Evolutionary conservation across 2,888 invertebrate genomes (phyloP).

Genomic region (Drosophila phalerata): DNA sequence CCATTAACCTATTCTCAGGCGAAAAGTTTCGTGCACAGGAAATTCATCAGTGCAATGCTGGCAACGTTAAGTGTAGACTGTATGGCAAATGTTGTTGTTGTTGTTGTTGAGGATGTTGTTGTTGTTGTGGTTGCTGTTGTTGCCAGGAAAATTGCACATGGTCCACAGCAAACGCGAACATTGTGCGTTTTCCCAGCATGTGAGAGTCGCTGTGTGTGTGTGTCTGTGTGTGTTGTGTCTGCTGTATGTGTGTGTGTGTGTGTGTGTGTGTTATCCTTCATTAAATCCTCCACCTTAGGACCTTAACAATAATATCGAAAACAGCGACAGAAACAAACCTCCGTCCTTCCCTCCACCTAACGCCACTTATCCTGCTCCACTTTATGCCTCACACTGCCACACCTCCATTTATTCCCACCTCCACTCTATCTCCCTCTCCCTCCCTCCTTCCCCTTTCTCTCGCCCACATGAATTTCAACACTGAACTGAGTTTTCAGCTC

Average conservation of each 20-base stretch:
- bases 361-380: constrained; percentile 38
- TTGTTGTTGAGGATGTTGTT: background rate
- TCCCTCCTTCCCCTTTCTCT: too few relatives aligned
- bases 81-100: background rate
- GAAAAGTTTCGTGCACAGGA: constrained; percentile 44
- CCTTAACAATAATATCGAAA: constrained; percentile 75
- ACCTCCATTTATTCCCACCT: background rate
- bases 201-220: constrained; percentile 10
- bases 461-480: constrained; percentile 1
- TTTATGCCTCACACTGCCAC: constrained; percentile 25
- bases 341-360: background rate
- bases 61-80: constrained; percentile 28
- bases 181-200: constrained; percentile 26
- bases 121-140: background rate
- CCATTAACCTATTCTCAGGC: constrained; percentile 52
- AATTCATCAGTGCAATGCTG: constrained; percentile 61
- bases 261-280: constrained; percentile 70
- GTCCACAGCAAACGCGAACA: constrained; percentile 32
- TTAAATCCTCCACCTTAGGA: constrained; percentile 76
- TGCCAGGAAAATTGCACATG: constrained; percentile 52
- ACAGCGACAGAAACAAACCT: constrained; percentile 48
- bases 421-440: too few relatives aligned
- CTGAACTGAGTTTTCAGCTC: constrained; percentile 33
- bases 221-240: constrained; percentile 27
- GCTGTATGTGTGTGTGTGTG: constrained; percentile 13